phyloP scores from a whole-genome alignment of 2,113 vertebrate species.

The Stictonetta naevosa region DNA sequence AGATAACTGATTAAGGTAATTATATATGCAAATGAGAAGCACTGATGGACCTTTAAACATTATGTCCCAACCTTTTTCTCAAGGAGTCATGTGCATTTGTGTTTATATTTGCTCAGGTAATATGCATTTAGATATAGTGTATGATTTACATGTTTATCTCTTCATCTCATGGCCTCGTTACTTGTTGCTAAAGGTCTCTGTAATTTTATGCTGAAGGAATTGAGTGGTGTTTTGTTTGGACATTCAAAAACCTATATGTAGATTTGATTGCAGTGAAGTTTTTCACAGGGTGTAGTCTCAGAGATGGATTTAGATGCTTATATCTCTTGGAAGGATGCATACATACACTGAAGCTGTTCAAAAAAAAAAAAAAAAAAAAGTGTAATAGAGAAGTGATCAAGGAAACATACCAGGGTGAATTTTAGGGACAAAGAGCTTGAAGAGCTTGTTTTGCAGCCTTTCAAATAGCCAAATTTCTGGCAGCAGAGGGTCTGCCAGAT shows the following conservation, averaged over 20 bases:
- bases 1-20: background rate
- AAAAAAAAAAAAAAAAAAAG: too few species aligned
- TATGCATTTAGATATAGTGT: background rate
- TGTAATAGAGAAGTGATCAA: background rate
- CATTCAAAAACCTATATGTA: background rate
- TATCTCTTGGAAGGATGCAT: background rate
- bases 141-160: background rate
- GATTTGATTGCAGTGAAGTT: background rate
- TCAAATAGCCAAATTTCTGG: background rate
- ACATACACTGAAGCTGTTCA: background rate
- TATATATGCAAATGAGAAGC: background rate
- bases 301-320: background rate
- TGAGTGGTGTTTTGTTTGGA: background rate
- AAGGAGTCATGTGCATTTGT: background rate
- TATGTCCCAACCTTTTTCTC: background rate
- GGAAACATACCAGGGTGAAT: background rate
- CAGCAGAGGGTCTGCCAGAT: background rate
- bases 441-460: background rate
- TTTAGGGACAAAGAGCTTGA: background rate
- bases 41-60: background rate
- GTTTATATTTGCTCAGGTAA: background rate
- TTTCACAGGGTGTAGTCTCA: background rate
- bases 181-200: background rate
- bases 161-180: background rate
- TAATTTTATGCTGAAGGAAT: background rate